Conservation (phyloP, 2,797 vertebrate species). For the Lagocephalus sceleratus region DNA sequence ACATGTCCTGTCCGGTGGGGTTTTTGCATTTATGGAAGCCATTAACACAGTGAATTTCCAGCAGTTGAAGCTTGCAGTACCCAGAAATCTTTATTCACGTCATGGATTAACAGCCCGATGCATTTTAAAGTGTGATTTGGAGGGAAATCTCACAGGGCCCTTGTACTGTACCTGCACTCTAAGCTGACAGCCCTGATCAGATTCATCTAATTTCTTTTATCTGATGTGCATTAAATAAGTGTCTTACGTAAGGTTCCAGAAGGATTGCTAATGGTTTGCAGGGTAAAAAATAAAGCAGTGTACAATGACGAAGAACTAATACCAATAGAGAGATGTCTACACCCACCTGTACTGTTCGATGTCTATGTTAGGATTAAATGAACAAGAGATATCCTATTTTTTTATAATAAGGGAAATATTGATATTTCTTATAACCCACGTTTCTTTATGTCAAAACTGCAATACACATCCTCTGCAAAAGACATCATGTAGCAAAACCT, state of each 20-base stretch:
- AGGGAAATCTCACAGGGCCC: constrained; percentile 30
- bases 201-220: constrained; percentile 31
- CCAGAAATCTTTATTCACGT: constrained; percentile 25
- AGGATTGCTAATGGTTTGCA: constrained; percentile 15
- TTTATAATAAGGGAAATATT: constrained; percentile 58
- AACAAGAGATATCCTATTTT: constrained; percentile 63
- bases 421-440: constrained; percentile 44
- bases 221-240: constrained; percentile 10
- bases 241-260: constrained; percentile 13
- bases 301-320: constrained; percentile 4
- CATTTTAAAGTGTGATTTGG: constrained; percentile 34
- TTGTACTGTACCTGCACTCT: constrained; percentile 43
- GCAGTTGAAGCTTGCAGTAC: constrained; percentile 44
- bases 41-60: constrained; percentile 39
- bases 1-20: constrained; percentile 12
- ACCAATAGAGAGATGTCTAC: constrained; percentile 20
- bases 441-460: constrained; percentile 62
- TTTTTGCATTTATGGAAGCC: constrained; percentile 23
- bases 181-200: constrained; percentile 13
- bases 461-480: constrained; percentile 72
- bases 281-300: constrained; percentile 16
- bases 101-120: constrained; percentile 29
- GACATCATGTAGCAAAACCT: constrained; percentile 75
- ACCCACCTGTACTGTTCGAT: constrained; percentile 48
- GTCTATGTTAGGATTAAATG: constrained; percentile 25